These are phyloP conservation scores for Cherax destructor DNA, from an alignment of 1,140 invertebrate genomes.

Conservation along the genomic window DNA sequence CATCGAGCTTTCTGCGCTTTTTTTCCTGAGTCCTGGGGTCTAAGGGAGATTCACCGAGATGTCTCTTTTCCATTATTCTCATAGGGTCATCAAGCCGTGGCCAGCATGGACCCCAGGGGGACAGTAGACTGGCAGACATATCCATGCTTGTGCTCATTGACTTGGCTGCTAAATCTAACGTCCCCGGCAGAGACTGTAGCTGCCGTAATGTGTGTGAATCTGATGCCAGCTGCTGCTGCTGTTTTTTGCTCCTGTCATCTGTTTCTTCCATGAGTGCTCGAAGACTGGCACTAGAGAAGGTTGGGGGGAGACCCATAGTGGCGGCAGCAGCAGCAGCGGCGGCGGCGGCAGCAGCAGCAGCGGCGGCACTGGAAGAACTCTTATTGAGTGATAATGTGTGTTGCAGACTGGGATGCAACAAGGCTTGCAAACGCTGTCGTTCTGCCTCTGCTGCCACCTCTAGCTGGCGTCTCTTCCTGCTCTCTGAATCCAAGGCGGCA, in stretches of 20 bases:
- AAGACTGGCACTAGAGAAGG: constrained; percentile 50
- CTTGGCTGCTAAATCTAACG: constrained; percentile 69
- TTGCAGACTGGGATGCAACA: constrained; percentile 69
- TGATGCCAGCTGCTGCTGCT: constrained; percentile 22
- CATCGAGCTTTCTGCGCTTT: constrained; percentile 91
- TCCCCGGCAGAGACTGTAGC: constrained; percentile 69
- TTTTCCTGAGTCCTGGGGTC: constrained; percentile 81
- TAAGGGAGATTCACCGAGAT: constrained; percentile 55
- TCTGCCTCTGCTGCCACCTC: constrained; percentile 51
- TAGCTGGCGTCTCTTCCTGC: constrained; percentile 46
- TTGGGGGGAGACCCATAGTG: constrained; percentile 31
- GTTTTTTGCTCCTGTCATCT: constrained; percentile 47
- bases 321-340: constrained; percentile 30
- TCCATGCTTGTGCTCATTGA: constrained; percentile 59
- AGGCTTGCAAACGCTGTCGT: constrained; percentile 65
- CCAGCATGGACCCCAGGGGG: constrained; percentile 63
- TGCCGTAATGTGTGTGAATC: constrained; percentile 66
- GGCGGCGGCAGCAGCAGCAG: constrained; percentile 21
- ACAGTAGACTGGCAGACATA: constrained; percentile 52
- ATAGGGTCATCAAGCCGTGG: constrained; percentile 63
- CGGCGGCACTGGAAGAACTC: constrained; percentile 32
- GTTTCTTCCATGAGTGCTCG: constrained; percentile 63
- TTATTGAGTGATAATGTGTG: constrained; percentile 66
- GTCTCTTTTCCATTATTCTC: constrained; percentile 63
- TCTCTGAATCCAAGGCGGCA: constrained; percentile 32